A percentile compares a stretch with the other conserved stretches of the same genome.
Evolutionary conservation across 2,888 invertebrate genomes (phyloP).

Genomic region (Drosophila formosana): DNA sequence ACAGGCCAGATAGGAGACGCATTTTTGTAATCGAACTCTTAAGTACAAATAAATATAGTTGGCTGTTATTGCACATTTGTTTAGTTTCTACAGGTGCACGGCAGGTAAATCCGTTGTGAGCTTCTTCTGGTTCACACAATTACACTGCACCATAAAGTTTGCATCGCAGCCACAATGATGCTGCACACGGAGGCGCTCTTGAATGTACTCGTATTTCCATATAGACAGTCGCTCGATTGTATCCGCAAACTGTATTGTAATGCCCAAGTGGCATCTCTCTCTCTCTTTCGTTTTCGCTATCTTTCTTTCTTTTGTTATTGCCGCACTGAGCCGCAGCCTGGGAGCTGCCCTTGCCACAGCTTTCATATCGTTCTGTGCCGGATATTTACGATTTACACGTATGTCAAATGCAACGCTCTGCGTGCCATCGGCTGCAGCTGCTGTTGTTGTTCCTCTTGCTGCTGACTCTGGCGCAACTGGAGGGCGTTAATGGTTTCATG

Average conservation of each 20-base stretch:
- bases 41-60: not conserved
- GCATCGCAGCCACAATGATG: slow-evolving; percentile 23
- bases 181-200: slow-evolving; percentile 3
- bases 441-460: slow-evolving; percentile 18
- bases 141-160: slow-evolving; percentile 46
- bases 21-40: too few relatives aligned
- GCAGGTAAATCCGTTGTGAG: slow-evolving; percentile 46
- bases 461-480: slow-evolving; percentile 22
- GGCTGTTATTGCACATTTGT: not conserved
- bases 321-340: slow-evolving; percentile 27
- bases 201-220: slow-evolving; percentile 10
- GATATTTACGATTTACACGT: slow-evolving; percentile 82
- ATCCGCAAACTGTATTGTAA: slow-evolving; percentile 21
- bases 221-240: slow-evolving; percentile 22
- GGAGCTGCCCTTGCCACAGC: slow-evolving; percentile 41
- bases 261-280: slow-evolving; percentile 36
- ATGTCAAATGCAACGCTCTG: slow-evolving; percentile 66
- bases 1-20: too few relatives aligned
- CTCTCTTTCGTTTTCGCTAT: slow-evolving; percentile 1
- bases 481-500: slow-evolving; percentile 71
- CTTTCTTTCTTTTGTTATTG: slow-evolving; percentile 50
- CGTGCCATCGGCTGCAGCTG: slow-evolving; percentile 28
- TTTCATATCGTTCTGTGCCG: slow-evolving; percentile 61
- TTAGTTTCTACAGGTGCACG: slow-evolving; percentile 22
- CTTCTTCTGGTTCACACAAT: slow-evolving; percentile 54